These are phyloP conservation scores for Mizuhopecten yessoensis DNA, from an alignment of 1,140 invertebrate genomes.

Conservation along the genomic window DNA sequence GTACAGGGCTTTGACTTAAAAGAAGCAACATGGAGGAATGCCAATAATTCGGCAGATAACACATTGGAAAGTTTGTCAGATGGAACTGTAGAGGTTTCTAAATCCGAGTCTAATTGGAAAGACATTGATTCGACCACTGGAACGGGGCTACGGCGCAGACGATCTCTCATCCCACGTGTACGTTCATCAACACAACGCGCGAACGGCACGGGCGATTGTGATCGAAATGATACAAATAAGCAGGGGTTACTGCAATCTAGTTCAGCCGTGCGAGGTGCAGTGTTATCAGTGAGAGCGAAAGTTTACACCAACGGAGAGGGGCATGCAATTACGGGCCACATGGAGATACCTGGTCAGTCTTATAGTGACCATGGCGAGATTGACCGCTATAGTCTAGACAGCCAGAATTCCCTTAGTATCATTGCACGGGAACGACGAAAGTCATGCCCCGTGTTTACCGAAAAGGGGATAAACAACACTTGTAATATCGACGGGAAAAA, in stretches of 20 bases:
- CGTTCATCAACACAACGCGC: constrained; percentile 2
- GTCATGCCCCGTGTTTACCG: background rate
- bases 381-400: background rate
- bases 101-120: background rate
- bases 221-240: constrained; percentile 39
- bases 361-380: background rate
- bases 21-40: background rate
- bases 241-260: constrained; percentile 12
- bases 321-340: background rate
- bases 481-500: background rate
- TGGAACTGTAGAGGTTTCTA: background rate
- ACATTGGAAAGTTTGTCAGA: background rate
- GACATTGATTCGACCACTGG: constrained; percentile 37
- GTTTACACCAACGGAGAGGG: background rate
- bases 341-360: constrained; percentile 37
- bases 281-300: background rate
- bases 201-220: constrained; percentile 2
- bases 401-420: background rate
- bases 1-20: constrained; percentile 8
- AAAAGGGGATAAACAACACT: background rate
- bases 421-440: background rate
- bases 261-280: background rate
- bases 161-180: constrained; percentile 12
- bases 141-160: background rate
- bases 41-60: constrained; percentile 1